Percentiles rank a stretch among this genome's conserved stretches.
These are phyloP conservation scores for Tenebrio molitor DNA, from an alignment of 1,140 invertebrate genomes.

Conservation along the genomic window DNA sequence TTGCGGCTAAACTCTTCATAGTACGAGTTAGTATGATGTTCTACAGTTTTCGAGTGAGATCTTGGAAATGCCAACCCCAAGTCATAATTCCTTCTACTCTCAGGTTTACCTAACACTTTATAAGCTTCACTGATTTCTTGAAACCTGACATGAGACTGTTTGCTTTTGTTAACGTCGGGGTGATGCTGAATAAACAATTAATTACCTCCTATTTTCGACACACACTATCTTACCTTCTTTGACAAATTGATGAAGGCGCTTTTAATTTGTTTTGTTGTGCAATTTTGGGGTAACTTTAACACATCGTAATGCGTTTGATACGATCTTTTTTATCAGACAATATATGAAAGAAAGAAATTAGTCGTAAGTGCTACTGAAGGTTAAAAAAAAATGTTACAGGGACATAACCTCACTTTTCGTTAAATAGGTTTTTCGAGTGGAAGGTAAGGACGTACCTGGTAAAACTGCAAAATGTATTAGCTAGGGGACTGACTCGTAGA, in stretches of 20 bases:
- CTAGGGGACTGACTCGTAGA: background rate
- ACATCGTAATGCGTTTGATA: slow-evolving; percentile 65
- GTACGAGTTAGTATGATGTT: background rate
- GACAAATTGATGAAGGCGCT: slow-evolving; percentile 67
- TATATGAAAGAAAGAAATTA: background rate
- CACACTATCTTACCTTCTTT: slow-evolving; percentile 65
- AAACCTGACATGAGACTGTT: slow-evolving; percentile 68
- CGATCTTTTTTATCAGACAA: background rate
- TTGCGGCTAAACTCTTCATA: background rate
- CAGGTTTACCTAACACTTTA: slow-evolving; percentile 68
- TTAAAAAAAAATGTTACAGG: slow-evolving; percentile 3
- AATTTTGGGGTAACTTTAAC: slow-evolving; percentile 64
- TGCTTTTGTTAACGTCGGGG: slow-evolving; percentile 68
- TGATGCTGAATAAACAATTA: slow-evolving; percentile 67
- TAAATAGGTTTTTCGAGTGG: slow-evolving; percentile 3
- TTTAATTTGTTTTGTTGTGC: slow-evolving; percentile 65
- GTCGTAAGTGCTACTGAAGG: background rate
- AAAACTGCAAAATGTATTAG: background rate
- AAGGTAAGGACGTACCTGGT: slow-evolving; percentile 1
- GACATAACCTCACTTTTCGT: slow-evolving; percentile 31
- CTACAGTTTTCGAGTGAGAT: background rate
- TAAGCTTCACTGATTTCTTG: slow-evolving; percentile 72
- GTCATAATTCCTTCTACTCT: slow-evolving; percentile 68
- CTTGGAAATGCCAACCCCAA: slow-evolving; percentile 52
- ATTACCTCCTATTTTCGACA: no score